These are phyloP conservation scores for Hylia prasina DNA, from an alignment of 2,113 vertebrate species.

Conservation along the genomic window DNA sequence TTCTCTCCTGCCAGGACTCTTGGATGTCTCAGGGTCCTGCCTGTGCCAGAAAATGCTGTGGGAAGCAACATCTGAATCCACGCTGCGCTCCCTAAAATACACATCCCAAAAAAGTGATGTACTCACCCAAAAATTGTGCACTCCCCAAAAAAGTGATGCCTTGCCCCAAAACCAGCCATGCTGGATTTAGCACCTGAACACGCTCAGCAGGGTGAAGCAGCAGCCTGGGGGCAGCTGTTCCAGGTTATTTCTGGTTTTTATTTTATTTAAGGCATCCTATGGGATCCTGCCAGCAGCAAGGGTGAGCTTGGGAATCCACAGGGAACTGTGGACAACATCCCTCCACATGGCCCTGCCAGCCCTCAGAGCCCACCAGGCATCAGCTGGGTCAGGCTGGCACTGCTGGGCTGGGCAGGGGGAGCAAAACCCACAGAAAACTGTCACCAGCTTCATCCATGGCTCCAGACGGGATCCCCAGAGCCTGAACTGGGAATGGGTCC, in stretches of 20 bases:
- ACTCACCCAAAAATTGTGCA: not conserved
- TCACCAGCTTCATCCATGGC: rapidly evolving
- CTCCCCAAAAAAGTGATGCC: not conserved
- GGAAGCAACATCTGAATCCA: not conserved
- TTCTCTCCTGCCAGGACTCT: not conserved
- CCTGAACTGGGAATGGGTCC: not conserved
- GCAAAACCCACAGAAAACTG: not conserved
- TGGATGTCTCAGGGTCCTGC: not conserved
- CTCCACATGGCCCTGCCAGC: not conserved
- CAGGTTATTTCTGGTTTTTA: not conserved
- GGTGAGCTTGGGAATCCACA: not conserved
- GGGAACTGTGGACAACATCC: rapidly evolving
- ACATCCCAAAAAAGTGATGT: not conserved
- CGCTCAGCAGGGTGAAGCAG: rapidly evolving
- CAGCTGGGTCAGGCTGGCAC: rapidly evolving
- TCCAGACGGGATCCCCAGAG: rapidly evolving
- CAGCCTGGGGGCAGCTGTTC: not conserved
- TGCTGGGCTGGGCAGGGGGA: not conserved
- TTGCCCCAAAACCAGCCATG: not conserved
- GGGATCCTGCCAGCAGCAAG: not conserved
- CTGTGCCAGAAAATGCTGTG: rapidly evolving
- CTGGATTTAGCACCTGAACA: not conserved
- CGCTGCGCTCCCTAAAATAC: rapidly evolving
- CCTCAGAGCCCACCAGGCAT: not conserved
- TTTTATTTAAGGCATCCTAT: not conserved